Evolutionary conservation across 2,888 invertebrate species (phyloP).

Genomic region (Cartodere bifasciata): DNA sequence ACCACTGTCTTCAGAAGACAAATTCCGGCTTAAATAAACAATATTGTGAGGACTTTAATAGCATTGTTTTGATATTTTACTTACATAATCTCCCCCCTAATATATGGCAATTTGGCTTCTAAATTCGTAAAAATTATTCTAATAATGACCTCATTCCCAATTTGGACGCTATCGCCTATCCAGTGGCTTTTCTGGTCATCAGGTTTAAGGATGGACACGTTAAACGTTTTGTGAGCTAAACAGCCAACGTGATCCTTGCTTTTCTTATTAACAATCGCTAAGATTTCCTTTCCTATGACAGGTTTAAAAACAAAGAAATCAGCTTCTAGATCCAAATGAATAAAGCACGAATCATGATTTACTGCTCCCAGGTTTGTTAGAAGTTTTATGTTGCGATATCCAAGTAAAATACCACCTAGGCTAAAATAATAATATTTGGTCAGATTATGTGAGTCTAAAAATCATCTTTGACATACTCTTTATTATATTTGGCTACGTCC

Average conservation of each 20-base stretch:
- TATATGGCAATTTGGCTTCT: conserved; percentile 48
- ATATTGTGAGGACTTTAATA: too few species aligned
- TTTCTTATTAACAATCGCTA: conserved; percentile 55
- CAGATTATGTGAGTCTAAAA: too few species aligned
- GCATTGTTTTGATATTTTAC: conserved; percentile 16
- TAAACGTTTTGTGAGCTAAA: conserved; percentile 56
- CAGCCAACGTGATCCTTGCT: conserved; percentile 53
- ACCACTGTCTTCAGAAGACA: too few species aligned
- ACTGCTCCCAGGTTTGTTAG: conserved; percentile 45
- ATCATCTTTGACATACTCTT: conserved; percentile 39
- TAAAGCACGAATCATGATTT: conserved; percentile 47
- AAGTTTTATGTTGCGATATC: conserved; percentile 51
- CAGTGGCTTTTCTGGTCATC: conserved; percentile 36
- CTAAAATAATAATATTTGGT: too few species aligned
- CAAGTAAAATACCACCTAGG: conserved; percentile 51
- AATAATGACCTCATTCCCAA: conserved; percentile 50
- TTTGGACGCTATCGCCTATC: conserved; percentile 42
- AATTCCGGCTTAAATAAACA: too few species aligned
- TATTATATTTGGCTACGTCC: conserved; percentile 47
- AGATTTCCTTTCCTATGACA: conserved; percentile 43
- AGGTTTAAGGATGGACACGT: conserved; percentile 53
- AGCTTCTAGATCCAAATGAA: conserved; percentile 53
- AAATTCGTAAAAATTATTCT: conserved; percentile 45
- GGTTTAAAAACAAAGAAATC: conserved; percentile 60
- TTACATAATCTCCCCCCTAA: conserved; percentile 44